Base-by-base conservation (phyloP, 2,113 vertebrate genomes). In the Gadus macrocephalus region DNA sequence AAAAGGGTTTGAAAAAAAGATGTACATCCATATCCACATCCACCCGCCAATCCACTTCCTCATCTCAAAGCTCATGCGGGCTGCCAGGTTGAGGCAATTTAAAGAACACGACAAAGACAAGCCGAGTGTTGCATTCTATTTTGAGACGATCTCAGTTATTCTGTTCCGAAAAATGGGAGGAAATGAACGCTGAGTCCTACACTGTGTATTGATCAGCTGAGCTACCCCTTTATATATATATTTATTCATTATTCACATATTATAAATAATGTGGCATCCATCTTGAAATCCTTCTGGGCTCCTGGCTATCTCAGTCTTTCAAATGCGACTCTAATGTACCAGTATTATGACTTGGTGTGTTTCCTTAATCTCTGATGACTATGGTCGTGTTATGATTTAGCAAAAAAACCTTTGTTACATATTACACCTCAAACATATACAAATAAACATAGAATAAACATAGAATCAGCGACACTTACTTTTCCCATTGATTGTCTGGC, bases 401-500 rank as follows among this genome's bases (percentile, higher is more conserved):
- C 15, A 58, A 11, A n/a, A n/a, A 58, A 58, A 58, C 55, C 12
- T 58, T 58, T 58, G 5, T 17, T 17, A 58, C n/a, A 19, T 20
- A 19, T 60, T n/a, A 9, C 5, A 2, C 2, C 4, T 60, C 7
- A 15, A 62, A 15, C 22, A 62, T 62, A 27, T 22, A 14, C 19
- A 62, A 25, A 11, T 2, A 62, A 25, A 14, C 19, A 25, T 20
- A 25, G 20, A 25, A 11, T 2, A 62, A 25, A 14, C 19, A 25
- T 20, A 25, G 20, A 62, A 25, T 62, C 61, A 67, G 2, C 3
- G 27, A 66, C 80, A 90, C 87, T 73, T 91, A 90, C 90, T 85
- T 88, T 85, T 89, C 67, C 85, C 89, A 81, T 87, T 92, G 72
- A 88, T 67, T 65, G 81, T 79, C 80, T 83, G 75, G 74, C 81